These are phyloP conservation scores for Trichoplusia ni DNA, from an alignment of 1,140 invertebrate genomes.

Conservation along the genomic window DNA sequence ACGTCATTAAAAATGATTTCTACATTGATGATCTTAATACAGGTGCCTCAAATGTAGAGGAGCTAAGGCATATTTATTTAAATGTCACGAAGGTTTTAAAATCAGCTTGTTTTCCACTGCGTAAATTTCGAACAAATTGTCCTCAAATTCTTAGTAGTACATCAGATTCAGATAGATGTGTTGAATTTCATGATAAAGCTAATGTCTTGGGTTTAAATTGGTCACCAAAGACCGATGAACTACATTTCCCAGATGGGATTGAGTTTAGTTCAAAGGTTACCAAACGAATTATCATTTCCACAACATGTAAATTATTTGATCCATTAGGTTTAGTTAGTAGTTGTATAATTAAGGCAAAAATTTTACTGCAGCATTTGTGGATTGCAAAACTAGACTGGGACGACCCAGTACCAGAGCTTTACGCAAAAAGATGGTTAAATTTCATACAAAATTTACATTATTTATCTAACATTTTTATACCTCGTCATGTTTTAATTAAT, in stretches of 20 bases:
- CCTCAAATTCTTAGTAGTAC: no score
- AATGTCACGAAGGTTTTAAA: slow-evolving; percentile 4
- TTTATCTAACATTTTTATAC: background rate
- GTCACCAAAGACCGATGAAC: slow-evolving; percentile 29
- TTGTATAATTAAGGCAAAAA: slow-evolving; percentile 45
- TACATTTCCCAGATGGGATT: slow-evolving; percentile 4
- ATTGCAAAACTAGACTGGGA: slow-evolving; percentile 52
- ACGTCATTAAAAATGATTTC: slow-evolving; percentile 42
- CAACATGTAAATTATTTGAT: slow-evolving; percentile 51
- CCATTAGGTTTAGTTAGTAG: slow-evolving; percentile 54
- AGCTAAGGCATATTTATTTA: slow-evolving; percentile 5
- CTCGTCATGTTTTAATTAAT: background rate
- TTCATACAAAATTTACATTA: background rate
- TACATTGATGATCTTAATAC: slow-evolving; percentile 35
- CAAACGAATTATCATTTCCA: slow-evolving; percentile 45
- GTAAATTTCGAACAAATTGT: slow-evolving; percentile 36
- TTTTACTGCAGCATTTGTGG: slow-evolving; percentile 57
- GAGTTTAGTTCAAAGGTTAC: background rate
- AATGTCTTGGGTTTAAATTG: slow-evolving; percentile 43
- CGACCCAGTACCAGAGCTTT: slow-evolving; percentile 35
- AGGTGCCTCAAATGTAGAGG: background rate
- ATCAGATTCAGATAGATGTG: background rate
- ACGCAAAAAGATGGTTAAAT: background rate
- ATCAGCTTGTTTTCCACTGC: slow-evolving; percentile 18
- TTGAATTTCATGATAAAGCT: slow-evolving; percentile 14